Conservation (phyloP, 2,113 vertebrate species). For the Pitta sordida region DNA sequence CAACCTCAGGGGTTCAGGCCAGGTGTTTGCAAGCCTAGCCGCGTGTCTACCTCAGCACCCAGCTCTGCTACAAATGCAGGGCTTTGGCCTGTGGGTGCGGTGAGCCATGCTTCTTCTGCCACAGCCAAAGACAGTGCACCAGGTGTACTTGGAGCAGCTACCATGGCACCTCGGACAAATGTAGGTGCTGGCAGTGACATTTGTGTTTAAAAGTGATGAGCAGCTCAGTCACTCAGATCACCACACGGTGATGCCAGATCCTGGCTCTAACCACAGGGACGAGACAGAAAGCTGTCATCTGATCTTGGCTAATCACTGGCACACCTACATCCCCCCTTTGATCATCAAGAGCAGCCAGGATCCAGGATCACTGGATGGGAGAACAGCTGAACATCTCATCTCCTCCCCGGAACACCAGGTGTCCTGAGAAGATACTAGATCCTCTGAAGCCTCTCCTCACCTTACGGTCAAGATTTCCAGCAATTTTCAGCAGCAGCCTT, state of each 20-base stretch:
- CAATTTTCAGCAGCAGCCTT: not conserved
- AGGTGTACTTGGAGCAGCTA: not conserved
- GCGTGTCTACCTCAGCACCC: not conserved
- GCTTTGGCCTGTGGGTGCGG: not conserved
- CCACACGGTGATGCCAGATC: not conserved
- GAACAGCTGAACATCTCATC: not conserved
- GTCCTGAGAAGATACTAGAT: not conserved
- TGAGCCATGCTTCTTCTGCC: not conserved
- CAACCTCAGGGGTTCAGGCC: rapidly evolving
- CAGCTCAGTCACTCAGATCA: not conserved
- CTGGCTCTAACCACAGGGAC: not conserved
- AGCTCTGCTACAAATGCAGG: not conserved
- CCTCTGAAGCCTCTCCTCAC: not conserved
- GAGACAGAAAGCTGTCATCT: not conserved
- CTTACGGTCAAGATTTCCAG: not conserved
- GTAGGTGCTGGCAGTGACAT: too few species aligned
- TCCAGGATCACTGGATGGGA: not conserved
- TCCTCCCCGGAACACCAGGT: not conserved
- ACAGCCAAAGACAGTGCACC: not conserved
- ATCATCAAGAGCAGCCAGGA: not conserved
- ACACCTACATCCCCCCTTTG: not conserved
- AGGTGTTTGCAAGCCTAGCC: not conserved
- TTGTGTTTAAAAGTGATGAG: not conserved
- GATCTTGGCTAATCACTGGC: not conserved
- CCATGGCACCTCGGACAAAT: not conserved